Percentiles rank a stretch among this genome's conserved stretches.
phyloP scores from a whole-genome alignment of 2,888 invertebrate genomes.

The Stomorhina lunata region DNA sequence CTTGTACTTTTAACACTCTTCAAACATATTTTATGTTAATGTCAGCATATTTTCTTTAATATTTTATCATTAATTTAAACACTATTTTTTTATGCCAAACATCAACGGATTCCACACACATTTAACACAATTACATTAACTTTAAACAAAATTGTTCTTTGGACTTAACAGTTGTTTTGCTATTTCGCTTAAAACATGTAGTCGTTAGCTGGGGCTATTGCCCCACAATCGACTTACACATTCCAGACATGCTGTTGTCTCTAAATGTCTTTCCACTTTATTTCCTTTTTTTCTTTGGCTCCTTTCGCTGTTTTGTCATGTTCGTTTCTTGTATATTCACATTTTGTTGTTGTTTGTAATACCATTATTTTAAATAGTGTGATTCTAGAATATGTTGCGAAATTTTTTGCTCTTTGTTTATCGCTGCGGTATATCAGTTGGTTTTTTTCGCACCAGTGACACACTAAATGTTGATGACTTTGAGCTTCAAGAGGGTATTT shows the following conservation, averaged over 20 bases:
- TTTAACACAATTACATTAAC: conserved; percentile 9
- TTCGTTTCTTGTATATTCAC: not conserved
- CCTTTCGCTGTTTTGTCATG: not conserved
- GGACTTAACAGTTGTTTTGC: not conserved
- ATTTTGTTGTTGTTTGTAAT: not conserved
- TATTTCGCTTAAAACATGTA: not conserved
- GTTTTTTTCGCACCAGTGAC: not conserved
- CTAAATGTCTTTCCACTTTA: not conserved
- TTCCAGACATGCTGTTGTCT: not conserved
- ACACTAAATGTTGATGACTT: not conserved
- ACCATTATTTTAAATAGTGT: not conserved
- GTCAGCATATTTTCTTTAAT: not conserved
- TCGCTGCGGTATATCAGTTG: not conserved
- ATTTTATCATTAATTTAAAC: conserved; percentile 2
- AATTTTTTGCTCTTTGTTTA: not conserved
- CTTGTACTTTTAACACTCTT: too few relatives aligned
- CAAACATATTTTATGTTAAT: not conserved
- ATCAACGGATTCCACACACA: conserved; percentile 3
- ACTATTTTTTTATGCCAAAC: not conserved
- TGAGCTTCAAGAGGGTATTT: not conserved
- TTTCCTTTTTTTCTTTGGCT: not conserved
- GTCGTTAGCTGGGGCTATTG: not conserved
- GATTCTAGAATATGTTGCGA: not conserved
- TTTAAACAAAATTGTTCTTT: not conserved
- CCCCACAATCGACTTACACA: not conserved